Evolutionary conservation across 2,888 invertebrate genomes (phyloP), one percentile per base, ranked within the genome.

Genomic region (Carterocephalus palaemon): DNA sequence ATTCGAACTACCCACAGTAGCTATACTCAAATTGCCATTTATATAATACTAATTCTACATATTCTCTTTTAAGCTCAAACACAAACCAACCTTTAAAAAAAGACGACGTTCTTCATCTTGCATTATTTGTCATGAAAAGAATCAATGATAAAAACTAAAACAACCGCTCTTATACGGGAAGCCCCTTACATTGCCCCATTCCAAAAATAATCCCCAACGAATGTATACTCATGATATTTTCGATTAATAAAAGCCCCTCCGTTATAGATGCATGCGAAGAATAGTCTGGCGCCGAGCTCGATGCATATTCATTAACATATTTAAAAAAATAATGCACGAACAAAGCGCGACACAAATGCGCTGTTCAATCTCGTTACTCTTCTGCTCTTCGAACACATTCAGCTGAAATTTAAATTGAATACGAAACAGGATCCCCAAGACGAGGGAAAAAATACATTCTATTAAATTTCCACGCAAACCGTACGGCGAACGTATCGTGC

Each of bases 321-420:
- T 43, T 43, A 36, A 43, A 38, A 37, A 38, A 43, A 36, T 43
- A 43, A 43, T 43, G 43, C 16, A 29, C 10, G 36, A 43, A 43
- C 43, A 43, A 43, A 43, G 29, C 36, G 29, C 36, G 29, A 43
- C 39, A 40, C 43, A 43, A 43, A 43, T 43, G 36, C 43, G 29
- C 36, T 43, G 36, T 43, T 36, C 43, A 43, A 43, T 43, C 43
- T 43, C 43, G 36, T 43, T 43, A 43, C 43, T 43, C 34, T 36
- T 22, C 15, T 29, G 20, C 34, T 33, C 60, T 67, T 64, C 63
- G 60, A 62, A 66, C 62, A 59, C 67, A 67, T 68, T 67, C 70
- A 62, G 57, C 46, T 64, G 65, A 64, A 65, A 38, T 45, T 45
- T 45, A 24, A 37, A 45, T 45, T 31, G 40, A 40, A 40, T 37